These are phyloP conservation scores for Clarias batrachus DNA, from an alignment of 2,113 vertebrate genomes.

Conservation along the genomic window DNA sequence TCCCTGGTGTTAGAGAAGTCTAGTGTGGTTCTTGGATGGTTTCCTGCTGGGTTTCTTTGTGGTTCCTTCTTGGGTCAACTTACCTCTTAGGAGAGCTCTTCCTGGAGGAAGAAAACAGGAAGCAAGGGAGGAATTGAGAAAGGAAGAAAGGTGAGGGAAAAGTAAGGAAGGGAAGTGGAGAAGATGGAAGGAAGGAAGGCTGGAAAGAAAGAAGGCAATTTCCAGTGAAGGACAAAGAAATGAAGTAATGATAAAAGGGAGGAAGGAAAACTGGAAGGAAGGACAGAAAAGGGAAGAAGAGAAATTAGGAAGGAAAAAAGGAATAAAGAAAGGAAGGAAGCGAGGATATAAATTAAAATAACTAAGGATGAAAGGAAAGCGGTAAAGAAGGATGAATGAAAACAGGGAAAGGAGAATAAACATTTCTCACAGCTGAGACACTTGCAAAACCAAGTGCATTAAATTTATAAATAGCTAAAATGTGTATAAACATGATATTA, in stretches of 20 bases:
- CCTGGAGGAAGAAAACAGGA: too few relatives aligned
- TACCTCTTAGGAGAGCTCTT: too few relatives aligned
- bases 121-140: too few relatives aligned
- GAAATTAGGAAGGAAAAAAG: not conserved
- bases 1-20: not conserved
- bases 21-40: too few relatives aligned
- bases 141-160: too few relatives aligned
- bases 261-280: not conserved
- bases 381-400: not conserved
- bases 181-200: not conserved
- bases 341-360: not conserved
- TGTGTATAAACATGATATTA: not conserved
- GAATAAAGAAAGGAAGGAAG: not conserved
- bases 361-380: not conserved
- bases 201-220: too few relatives aligned
- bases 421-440: not conserved
- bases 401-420: not conserved
- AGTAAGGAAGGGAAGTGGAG: too few relatives aligned
- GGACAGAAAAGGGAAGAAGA: not conserved
- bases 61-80: too few relatives aligned
- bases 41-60: too few relatives aligned
- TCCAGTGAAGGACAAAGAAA: not conserved
- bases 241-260: not conserved
- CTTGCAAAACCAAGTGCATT: not conserved
- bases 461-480: not conserved